phyloP scores from a whole-genome alignment of 2,797 vertebrate species.

The Streptopelia turtur region DNA sequence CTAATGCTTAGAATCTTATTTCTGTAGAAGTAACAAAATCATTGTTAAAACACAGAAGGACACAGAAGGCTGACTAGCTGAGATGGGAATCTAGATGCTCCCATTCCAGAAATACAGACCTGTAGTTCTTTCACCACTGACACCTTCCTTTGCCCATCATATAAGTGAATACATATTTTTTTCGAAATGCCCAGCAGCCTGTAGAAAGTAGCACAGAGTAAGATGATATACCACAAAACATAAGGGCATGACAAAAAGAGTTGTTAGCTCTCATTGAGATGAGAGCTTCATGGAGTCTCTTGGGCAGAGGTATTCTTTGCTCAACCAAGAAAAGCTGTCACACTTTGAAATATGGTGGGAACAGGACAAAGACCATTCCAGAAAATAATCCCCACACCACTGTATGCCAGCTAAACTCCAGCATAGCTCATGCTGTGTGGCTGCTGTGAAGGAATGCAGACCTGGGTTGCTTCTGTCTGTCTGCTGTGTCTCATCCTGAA shows the following conservation, averaged over 20 bases:
- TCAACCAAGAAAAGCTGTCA: fast-evolving
- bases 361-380: background rate
- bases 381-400: background rate
- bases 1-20: background rate
- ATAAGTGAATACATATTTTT: background rate
- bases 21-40: background rate
- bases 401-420: background rate
- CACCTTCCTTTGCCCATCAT: background rate
- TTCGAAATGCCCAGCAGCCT: background rate
- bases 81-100: background rate
- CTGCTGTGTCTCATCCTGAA: slow-evolving; percentile 9
- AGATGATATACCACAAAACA: background rate
- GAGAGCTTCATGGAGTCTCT: background rate
- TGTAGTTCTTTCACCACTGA: background rate
- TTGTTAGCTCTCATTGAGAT: background rate
- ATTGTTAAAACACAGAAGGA: background rate
- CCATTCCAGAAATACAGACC: background rate
- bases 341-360: background rate
- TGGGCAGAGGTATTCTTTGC: background rate
- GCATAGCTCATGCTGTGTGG: background rate
- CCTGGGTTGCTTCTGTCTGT: background rate
- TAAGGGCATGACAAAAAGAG: background rate
- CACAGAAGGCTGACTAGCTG: background rate
- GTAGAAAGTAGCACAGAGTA: background rate
- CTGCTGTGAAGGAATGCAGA: background rate